A percentile compares a stretch with the other conserved stretches of the same genome.
These are phyloP conservation scores for Papilio machaon DNA, from an alignment of 1,140 invertebrate species.

Conservation along the genomic window DNA sequence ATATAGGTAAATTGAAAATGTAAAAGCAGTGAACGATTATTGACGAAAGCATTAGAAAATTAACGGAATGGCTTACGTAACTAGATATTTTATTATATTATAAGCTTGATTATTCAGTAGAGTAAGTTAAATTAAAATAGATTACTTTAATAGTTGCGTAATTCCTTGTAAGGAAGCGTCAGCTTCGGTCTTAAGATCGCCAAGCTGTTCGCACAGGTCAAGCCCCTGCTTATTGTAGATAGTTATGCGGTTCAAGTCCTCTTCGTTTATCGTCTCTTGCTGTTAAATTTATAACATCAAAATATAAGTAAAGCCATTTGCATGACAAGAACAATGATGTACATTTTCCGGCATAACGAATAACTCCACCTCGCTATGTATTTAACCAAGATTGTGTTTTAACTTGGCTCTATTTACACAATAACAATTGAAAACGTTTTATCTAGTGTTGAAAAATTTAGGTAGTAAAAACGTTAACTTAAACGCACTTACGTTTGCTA, in stretches of 20 bases:
- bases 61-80: neutral
- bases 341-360: neutral
- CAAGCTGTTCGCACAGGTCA: conserved; percentile 65
- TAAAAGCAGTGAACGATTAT: too few species aligned
- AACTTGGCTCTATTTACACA: neutral
- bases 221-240: conserved; percentile 66
- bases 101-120: neutral
- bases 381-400: neutral
- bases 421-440: neutral
- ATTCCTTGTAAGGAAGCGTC: conserved; percentile 60
- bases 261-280: conserved; percentile 54
- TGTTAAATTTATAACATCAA: conserved; percentile 7
- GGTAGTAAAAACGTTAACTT: neutral
- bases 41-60: too few species aligned
- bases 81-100: too few species aligned
- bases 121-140: neutral
- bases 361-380: neutral
- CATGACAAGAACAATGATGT: neutral
- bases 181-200: conserved; percentile 59
- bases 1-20: too few species aligned
- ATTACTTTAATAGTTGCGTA: conserved; percentile 67
- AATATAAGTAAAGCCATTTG: neutral
- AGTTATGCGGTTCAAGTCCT: conserved; percentile 60
- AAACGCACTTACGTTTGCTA: conserved; percentile 55
- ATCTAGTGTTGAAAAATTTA: neutral